These are phyloP conservation scores for Coluber constrictor DNA, from an alignment of 2,797 vertebrate species.

Conservation along the genomic window DNA sequence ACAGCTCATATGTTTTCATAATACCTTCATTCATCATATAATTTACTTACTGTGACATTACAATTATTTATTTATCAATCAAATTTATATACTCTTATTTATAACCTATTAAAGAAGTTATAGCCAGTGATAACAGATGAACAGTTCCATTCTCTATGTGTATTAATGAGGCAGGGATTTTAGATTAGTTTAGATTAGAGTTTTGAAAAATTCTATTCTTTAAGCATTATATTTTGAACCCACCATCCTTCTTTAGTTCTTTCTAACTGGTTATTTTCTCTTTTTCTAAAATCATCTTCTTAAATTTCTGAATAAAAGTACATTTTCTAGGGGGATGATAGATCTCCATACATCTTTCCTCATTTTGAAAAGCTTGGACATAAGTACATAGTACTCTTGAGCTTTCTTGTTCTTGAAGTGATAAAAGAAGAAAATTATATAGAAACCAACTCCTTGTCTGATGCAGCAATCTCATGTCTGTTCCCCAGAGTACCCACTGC, in stretches of 20 bases:
- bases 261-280: not conserved
- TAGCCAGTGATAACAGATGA: not conserved
- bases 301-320: not conserved
- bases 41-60: not conserved
- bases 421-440: not conserved
- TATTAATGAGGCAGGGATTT: not conserved
- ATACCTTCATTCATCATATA: not conserved
- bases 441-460: slow-evolving; percentile 22
- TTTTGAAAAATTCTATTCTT: not conserved
- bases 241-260: not conserved
- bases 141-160: not conserved
- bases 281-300: not conserved
- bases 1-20: not conserved
- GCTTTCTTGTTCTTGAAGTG: not conserved
- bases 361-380: not conserved
- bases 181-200: not conserved
- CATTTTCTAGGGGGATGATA: not conserved
- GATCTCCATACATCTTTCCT: not conserved
- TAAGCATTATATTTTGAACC: not conserved
- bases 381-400: slow-evolving; percentile 26
- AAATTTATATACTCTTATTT: not conserved
- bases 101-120: not conserved
- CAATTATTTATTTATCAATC: not conserved
- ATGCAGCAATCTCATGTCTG: slow-evolving; percentile 39
- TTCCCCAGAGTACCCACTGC: slow-evolving; percentile 21